Percentiles rank a stretch among this genome's conserved stretches.
phyloP scores from a whole-genome alignment of 37 sponge, comb jelly and placozoan species.

The Tethya wilhelma region DNA sequence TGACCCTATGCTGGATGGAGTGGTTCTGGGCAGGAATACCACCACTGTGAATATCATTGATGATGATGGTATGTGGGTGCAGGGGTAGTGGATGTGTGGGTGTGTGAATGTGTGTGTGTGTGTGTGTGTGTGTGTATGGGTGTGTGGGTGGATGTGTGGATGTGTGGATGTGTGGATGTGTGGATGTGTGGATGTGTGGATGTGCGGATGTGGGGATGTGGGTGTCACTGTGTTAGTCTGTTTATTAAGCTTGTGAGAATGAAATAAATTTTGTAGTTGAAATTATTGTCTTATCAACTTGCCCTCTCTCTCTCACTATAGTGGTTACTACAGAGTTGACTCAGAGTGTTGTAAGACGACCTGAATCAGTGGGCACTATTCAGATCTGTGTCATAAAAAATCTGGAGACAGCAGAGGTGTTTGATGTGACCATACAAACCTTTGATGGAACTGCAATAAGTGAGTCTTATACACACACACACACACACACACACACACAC shows the following conservation, averaged over 20 bases:
- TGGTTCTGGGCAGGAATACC: background rate
- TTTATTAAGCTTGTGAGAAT: background rate
- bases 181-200: too few species aligned
- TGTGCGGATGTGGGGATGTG: too few species aligned
- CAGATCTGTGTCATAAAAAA: constrained; percentile 24
- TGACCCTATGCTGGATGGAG: background rate
- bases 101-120: too few species aligned
- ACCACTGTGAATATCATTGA: constrained; percentile 27
- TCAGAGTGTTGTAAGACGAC: background rate
- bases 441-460: constrained; percentile 15
- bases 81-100: too few species aligned
- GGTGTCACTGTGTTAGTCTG: too few species aligned
- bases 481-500: too few species aligned
- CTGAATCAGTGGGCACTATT: background rate
- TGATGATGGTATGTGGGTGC: constrained; percentile 28
- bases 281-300: background rate
- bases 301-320: background rate
- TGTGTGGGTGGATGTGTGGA: too few species aligned
- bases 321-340: constrained; percentile 14
- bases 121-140: too few species aligned
- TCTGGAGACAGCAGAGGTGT: constrained; percentile 9
- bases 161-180: too few species aligned
- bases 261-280: background rate
- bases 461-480: background rate
- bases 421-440: constrained; percentile 15